Evolutionary conservation across 2,113 vertebrate genomes (phyloP).

Genomic region (Osmerus eperlanus): DNA sequence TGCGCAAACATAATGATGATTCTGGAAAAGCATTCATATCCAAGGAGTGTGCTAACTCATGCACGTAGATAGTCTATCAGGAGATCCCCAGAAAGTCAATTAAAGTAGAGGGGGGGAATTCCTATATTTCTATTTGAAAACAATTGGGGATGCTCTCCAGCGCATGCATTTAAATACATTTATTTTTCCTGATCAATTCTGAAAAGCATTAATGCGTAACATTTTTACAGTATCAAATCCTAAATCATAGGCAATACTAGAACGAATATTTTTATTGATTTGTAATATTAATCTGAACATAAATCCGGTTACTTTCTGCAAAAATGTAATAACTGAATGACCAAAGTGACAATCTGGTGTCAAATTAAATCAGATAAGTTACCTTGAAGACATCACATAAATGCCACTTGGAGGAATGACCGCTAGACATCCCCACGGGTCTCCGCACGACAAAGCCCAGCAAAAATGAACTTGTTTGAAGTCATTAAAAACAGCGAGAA

Average conservation of each 20-base stretch:
- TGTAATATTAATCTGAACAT: constrained; percentile 48
- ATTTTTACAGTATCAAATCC: not conserved
- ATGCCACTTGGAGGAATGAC: constrained; percentile 94
- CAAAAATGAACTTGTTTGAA: constrained; percentile 96
- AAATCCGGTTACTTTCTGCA: constrained; percentile 50
- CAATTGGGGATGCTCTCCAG: constrained; percentile 19
- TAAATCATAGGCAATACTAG: not conserved
- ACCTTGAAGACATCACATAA: constrained; percentile 99
- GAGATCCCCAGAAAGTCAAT: constrained; percentile 25
- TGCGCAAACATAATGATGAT: constrained; percentile 25
- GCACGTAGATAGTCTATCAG: constrained; percentile 32
- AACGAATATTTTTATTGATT: constrained; percentile 15
- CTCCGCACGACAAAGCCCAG: constrained; percentile 92
- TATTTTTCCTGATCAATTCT: constrained; percentile 4
- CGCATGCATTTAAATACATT: constrained; percentile 17
- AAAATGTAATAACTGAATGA: constrained; percentile 55
- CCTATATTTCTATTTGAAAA: not conserved
- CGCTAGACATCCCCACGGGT: constrained; percentile 94
- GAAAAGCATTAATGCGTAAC: constrained; percentile 11
- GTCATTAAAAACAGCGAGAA: constrained; percentile 92
- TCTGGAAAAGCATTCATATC: constrained; percentile 46
- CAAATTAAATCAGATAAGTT: constrained; percentile 73
- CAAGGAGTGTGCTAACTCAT: constrained; percentile 27
- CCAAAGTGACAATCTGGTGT: constrained; percentile 78
- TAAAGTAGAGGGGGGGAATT: constrained; percentile 16